phyloP scores from a whole-genome alignment of 2,113 vertebrate species.

The Sphyrna mokarran region DNA sequence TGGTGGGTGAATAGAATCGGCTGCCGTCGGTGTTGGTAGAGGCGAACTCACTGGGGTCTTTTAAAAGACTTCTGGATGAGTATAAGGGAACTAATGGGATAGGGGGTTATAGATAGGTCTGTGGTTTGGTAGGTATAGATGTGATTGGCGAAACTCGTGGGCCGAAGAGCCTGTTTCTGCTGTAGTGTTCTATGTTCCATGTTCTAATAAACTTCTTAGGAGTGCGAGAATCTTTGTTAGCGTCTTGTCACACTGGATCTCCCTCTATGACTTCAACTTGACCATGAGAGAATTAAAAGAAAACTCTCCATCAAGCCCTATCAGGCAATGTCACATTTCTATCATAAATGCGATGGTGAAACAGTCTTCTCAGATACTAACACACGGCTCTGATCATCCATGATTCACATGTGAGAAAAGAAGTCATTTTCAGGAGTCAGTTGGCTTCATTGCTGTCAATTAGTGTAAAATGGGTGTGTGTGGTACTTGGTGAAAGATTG shows the following conservation, averaged over 20 bases:
- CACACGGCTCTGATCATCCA: background rate
- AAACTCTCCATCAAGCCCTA: background rate
- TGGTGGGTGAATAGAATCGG: no score
- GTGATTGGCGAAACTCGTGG: no score
- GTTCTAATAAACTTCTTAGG: background rate
- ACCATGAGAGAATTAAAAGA: background rate
- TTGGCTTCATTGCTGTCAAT: constrained; percentile 7
- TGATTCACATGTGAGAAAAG: background rate
- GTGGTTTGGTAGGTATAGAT: no score
- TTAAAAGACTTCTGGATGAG: no score
- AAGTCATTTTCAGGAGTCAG: background rate
- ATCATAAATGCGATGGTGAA: background rate
- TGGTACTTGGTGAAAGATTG: no score
- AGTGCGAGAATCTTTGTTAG: background rate
- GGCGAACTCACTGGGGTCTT: no score
- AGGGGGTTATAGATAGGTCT: no score
- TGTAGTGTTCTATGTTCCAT: no score
- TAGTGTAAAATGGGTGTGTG: background rate
- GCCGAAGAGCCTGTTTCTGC: no score
- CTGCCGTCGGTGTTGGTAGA: no score
- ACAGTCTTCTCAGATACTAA: background rate
- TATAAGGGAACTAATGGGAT: no score
- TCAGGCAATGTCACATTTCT: background rate
- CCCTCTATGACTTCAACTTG: background rate
- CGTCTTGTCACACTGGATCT: background rate